Base-by-base conservation (phyloP, 1,140 invertebrate genomes). In the Dendrolimus kikuchii region DNA sequence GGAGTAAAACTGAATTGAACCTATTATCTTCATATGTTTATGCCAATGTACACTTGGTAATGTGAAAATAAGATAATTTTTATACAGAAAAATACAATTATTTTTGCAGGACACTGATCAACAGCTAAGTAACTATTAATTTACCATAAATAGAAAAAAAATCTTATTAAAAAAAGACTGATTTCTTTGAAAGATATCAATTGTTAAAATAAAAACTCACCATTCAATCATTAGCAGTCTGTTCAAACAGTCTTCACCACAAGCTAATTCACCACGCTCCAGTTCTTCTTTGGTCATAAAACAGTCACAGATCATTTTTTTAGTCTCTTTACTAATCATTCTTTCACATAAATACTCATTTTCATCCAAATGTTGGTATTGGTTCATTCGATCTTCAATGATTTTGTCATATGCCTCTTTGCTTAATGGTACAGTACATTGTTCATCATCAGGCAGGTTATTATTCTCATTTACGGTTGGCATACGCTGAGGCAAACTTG, bases 191-290 rank as follows among this genome's bases (percentile, higher is more conserved):
- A n/a, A 39, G 38, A 40, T 49, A 38, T 38, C 3, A 49, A 49
- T 40, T 9, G 9, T n/a, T 23, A 23, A 23, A 23, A 23, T 23
- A 23, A 56, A 60, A 23, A 64, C 78, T 88, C 89, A 96, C 95
- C 98, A 99, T 92, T 99, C 98, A 79, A 99, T 99, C 93, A 99
- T 96, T 5, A 99, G 91, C 77, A 99, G 90, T 77, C 97, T 92
- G 89, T 99, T 99, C 5, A 99, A 90, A 88, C 98, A 99, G 84
- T 99, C 96, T 74, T 97, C 95, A 0, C 96, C 96, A 88, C 98
- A 99, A 40, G 96, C 96, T 38, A 92, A 85, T 79, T 96, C 93
- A 2, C 95, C 95, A 57, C 93, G 86, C 40, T 92, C 90, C 54
- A 95, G 90, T 65, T 99, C 97, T 73, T 97, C 95, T 79, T 94